Conservation (phyloP, 2,797 vertebrate genomes). For the Coreius guichenoti region DNA sequence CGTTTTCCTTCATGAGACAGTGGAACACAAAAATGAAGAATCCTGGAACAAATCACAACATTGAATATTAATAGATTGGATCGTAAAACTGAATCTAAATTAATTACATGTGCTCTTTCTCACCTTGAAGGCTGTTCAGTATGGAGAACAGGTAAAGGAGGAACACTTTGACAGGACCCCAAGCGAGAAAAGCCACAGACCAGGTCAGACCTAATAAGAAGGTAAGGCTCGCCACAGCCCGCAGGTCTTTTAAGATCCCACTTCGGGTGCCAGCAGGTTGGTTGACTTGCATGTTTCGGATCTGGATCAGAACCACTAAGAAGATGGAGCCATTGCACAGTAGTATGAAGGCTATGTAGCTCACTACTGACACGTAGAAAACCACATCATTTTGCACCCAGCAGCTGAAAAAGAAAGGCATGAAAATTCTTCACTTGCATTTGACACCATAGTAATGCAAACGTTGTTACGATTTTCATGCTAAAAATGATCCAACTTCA, state of each 20-base stretch:
- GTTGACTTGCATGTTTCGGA: conserved; percentile 80
- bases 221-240: conserved; percentile 83
- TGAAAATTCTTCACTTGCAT: background rate
- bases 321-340: conserved; percentile 85
- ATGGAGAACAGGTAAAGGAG: conserved; percentile 88
- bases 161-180: conserved; percentile 78
- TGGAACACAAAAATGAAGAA: conserved; percentile 81
- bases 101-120: conserved; percentile 6
- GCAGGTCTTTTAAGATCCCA: conserved; percentile 82
- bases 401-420: conserved; percentile 76
- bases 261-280: conserved; percentile 72
- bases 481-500: conserved; percentile 44
- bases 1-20: conserved; percentile 81
- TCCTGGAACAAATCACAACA: conserved; percentile 65
- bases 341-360: conserved; percentile 82
- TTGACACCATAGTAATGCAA: background rate
- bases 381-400: conserved; percentile 83
- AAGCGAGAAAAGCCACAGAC: conserved; percentile 85
- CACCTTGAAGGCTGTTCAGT: conserved; percentile 91
- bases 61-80: background rate
- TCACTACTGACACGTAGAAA: conserved; percentile 87
- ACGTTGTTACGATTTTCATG: background rate
- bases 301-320: conserved; percentile 85
- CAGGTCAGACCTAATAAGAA: conserved; percentile 90
- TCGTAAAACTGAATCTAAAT: background rate